Base-by-base conservation (phyloP, 1,140 invertebrate species). In the Leptoteleia sp. region DNA sequence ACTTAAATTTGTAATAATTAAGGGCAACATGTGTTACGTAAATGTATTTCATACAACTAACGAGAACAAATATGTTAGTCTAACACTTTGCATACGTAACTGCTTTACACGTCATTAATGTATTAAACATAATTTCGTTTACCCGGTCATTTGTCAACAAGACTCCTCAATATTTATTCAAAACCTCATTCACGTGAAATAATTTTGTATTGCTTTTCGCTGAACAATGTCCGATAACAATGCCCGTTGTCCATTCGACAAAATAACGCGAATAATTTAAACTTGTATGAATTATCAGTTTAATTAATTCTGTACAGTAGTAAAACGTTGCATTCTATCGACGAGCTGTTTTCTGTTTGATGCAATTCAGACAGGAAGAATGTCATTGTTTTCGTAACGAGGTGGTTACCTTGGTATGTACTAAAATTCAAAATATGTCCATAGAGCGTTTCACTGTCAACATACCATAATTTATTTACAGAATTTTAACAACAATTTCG, bases 241-340 rank as follows among this genome's bases (percentile, higher is more conserved):
- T 2, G 17, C n/a, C 9, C 45, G 45, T 65, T 67, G 17, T 54
- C 35, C n/a, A 52, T 57, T 70, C 19, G 37, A 22, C 22, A 22
- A 70, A 70, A 70, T 33, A 70, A 57, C 43, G 9, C 42, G 35
- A 57, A 48, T 50, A 59, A 70, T 57, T 59, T 35, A 43, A 65
- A 43, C 38, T 45, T 33, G 64, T 29, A 47, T 47, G 31, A 55
- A 55, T 68, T 47, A 68, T 68, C 42, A 55, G 33, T 68, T 64
- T 55, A 55, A 68, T 68, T 55, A 55, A 68, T 68, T 55, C 47
- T 29, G 3, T 11, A 33, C 11, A 25, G 17, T 45, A 40, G 8
- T 42, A 27, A 42, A 55, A 42, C 22, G n/a, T 17, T 42, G 52
- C 27, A 19, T 57, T 42, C 38, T 42, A 57, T 57, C 37, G 19